phyloP scores from a whole-genome alignment of 1,140 invertebrate species.

The Protaetia brevitarsis region DNA sequence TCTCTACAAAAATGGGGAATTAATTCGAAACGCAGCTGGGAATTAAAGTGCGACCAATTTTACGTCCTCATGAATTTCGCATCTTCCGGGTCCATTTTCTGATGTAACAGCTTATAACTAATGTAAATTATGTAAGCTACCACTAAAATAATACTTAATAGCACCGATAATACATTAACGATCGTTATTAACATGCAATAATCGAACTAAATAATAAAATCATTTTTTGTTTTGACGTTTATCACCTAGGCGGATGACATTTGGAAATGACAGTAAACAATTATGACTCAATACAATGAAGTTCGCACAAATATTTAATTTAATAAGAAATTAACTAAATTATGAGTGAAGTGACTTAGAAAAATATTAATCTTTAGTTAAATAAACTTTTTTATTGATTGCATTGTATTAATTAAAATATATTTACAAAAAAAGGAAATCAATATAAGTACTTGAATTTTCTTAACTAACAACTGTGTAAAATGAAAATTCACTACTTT shows the following conservation, averaged over 20 bases:
- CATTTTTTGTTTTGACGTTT: slow-evolving; percentile 18
- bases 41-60: slow-evolving; percentile 31
- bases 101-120: slow-evolving; percentile 33
- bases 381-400: too few species aligned
- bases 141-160: slow-evolving; percentile 36
- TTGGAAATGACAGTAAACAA: too few species aligned
- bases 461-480: too few species aligned
- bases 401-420: too few species aligned
- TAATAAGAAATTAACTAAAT: too few species aligned
- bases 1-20: slow-evolving; percentile 53
- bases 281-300: too few species aligned
- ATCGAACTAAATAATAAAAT: not conserved
- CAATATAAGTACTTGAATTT: too few species aligned
- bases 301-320: too few species aligned
- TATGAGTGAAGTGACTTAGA: too few species aligned
- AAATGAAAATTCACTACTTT: too few species aligned
- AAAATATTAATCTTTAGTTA: too few species aligned
- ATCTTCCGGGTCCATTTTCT: slow-evolving; percentile 57
- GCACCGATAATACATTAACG: slow-evolving; percentile 35
- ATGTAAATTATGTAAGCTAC: slow-evolving; percentile 35
- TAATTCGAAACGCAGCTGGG: not conserved
- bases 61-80: slow-evolving; percentile 61
- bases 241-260: not conserved
- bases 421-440: too few species aligned
- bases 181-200: slow-evolving; percentile 38